Base-by-base conservation (phyloP, 2,113 vertebrate genomes). In the cat (Felis catus) region DNA sequence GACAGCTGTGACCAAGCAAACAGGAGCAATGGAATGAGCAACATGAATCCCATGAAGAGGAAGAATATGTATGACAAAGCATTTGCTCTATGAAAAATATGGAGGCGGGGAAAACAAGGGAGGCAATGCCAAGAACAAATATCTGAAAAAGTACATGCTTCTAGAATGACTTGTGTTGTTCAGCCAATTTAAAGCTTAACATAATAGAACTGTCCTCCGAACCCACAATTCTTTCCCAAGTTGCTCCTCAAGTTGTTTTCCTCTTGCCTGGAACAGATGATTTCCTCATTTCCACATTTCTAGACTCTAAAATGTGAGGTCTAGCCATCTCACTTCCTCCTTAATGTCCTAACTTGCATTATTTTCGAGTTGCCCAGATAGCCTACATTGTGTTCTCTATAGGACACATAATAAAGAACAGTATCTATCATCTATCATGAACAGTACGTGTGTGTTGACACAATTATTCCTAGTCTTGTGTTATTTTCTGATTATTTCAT, bases 61-160 rank as follows among this genome's bases (percentile, higher is more conserved):
- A 91, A 97, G 58, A 91, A 76, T 88, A 65, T 51, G 96, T 82
- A 68, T 63, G 97, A 94, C 58, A 97, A 96, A 98, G 68, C 74
- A 78, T 68, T 92, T 91, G 76, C 73, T 74, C 96, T 96, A 85
- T 92, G 87, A 94, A 91, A 96, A 98, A 83, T 58, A 87, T 31
- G 87, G 81, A 91, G 93, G 94, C 12, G 70, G 79, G 15, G 88
- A 23, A 66, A 73, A 73, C 12, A 82, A 55, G 33, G 7, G 65
- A 94, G 39, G 19, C 33, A 51, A 84, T 86, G 97, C 95, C 97
- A 98, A 97, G 96, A 96, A 97, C 83, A 96, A 83, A 94, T 97
- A 96, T 68, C 68, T 86, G 36, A 68, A 95, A 65, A 96, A 91
- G 91, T 31, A 92, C 88, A 95, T 89, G 95, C 95, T 95, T 95